These are phyloP conservation scores for Papilio glaucus DNA, from an alignment of 1,140 invertebrate genomes.

Conservation along the genomic window DNA sequence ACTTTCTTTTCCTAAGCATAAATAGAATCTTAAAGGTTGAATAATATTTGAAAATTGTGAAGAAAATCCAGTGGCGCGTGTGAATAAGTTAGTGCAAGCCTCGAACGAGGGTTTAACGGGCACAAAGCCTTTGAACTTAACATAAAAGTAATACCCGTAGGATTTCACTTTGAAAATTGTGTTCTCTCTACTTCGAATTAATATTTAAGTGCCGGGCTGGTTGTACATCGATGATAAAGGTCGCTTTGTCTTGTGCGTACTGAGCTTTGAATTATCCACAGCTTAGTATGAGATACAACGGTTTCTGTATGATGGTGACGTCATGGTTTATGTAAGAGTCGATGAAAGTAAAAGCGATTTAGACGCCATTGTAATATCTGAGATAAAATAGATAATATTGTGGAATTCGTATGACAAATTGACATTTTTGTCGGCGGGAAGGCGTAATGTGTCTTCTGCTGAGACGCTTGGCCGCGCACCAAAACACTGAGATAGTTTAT, in stretches of 20 bases:
- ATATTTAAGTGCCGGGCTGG: neutral
- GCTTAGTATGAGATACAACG: too few species aligned
- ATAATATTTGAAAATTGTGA: constrained; percentile 17
- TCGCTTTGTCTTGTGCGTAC: neutral
- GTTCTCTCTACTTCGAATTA: constrained; percentile 11
- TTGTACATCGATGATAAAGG: neutral
- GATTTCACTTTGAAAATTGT: constrained; percentile 25
- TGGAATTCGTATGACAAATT: neutral
- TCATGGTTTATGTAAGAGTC: too few species aligned
- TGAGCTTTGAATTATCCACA: too few species aligned
- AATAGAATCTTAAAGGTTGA: neutral
- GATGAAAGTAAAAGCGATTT: too few species aligned
- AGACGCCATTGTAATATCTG: neutral
- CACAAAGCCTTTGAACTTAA: constrained; percentile 20
- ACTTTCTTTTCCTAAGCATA: neutral
- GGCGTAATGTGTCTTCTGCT: neutral
- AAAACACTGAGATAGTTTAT: neutral
- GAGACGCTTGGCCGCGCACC: neutral
- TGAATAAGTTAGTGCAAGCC: constrained; percentile 4
- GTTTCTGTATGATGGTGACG: too few species aligned
- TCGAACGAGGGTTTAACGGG: neutral
- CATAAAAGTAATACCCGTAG: constrained; percentile 23
- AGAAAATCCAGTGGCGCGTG: constrained; percentile 4
- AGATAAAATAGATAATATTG: neutral
- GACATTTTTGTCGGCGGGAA: constrained; percentile 3